Evolutionary conservation across 2,797 vertebrate genomes (phyloP).

Genomic region (Lemur catta): DNA sequence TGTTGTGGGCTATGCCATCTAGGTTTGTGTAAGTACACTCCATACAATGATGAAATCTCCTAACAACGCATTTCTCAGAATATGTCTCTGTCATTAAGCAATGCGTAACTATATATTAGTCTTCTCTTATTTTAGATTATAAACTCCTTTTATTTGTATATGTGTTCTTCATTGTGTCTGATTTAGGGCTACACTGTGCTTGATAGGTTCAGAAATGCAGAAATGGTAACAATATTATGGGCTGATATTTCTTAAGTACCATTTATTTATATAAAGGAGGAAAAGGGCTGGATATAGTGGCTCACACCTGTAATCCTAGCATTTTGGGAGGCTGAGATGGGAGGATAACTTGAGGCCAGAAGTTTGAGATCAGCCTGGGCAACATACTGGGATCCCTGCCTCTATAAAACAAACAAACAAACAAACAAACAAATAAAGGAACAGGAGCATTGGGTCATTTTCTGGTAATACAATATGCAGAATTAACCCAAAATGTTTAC

Average conservation of each 20-base stretch:
- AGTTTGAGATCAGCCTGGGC: not conserved
- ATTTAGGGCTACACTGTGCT: not conserved
- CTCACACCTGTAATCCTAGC: not conserved
- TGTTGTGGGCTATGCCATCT: not conserved
- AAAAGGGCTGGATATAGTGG: not conserved
- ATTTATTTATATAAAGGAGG: not conserved
- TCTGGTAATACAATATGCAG: not conserved
- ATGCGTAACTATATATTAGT: not conserved
- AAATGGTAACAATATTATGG: not conserved
- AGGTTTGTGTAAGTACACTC: not conserved
- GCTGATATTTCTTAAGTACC: not conserved
- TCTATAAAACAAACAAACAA: not conserved
- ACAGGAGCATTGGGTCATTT: not conserved
- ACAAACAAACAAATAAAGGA: not conserved
- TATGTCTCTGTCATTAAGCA: not conserved
- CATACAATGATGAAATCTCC: too few relatives aligned
- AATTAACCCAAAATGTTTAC: not conserved
- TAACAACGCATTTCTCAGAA: not conserved
- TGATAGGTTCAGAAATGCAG: not conserved
- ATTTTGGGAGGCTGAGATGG: not conserved
- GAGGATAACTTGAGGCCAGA: not conserved
- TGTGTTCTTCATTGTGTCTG: not conserved
- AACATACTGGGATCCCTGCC: not conserved
- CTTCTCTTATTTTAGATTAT: constrained; percentile 14
- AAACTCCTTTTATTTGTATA: not conserved